A percentile compares a stretch with the other conserved stretches of the same genome.
Evolutionary conservation across 2,888 invertebrate genomes (phyloP).

Genomic region (Melipona beecheii): DNA sequence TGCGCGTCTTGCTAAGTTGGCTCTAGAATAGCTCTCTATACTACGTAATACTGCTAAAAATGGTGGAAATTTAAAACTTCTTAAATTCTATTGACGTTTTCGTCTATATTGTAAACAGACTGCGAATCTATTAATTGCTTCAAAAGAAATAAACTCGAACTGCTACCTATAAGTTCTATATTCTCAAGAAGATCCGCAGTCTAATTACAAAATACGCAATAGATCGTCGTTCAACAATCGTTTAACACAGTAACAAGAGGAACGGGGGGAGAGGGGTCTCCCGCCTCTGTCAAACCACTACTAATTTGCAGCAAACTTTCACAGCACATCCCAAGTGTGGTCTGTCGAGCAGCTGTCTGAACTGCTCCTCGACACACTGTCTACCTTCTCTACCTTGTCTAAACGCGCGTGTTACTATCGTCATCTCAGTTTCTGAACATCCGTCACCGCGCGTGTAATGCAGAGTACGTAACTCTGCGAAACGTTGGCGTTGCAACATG

Average conservation of each 20-base stretch:
- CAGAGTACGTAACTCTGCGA: conserved; percentile 9
- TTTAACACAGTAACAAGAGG: neutral
- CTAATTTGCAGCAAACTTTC: conserved; percentile 29
- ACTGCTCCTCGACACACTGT: conserved; percentile 1
- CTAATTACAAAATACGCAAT: too few relatives aligned
- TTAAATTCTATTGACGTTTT: neutral
- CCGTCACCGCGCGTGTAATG: neutral
- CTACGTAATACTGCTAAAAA: conserved; percentile 39
- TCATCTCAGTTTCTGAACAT: neutral
- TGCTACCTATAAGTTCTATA: too few relatives aligned
- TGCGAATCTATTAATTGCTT: too few relatives aligned
- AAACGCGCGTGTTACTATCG: conserved; percentile 35
- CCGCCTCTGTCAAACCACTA: conserved; percentile 25
- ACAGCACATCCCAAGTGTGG: conserved; percentile 40
- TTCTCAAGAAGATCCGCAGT: too few relatives aligned
- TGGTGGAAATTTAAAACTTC: neutral
- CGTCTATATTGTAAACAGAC: too few relatives aligned
- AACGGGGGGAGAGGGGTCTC: too few relatives aligned
- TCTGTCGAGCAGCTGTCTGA: conserved; percentile 37
- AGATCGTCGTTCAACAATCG: conserved; percentile 8
- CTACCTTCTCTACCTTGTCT: conserved; percentile 48
- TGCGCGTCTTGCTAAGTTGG: conserved; percentile 12
- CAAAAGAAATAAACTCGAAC: neutral
- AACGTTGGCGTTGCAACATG: neutral
- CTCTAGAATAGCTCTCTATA: conserved; percentile 52